phyloP scores from a whole-genome alignment of 2,113 vertebrate species.

The Hassar affinis region DNA sequence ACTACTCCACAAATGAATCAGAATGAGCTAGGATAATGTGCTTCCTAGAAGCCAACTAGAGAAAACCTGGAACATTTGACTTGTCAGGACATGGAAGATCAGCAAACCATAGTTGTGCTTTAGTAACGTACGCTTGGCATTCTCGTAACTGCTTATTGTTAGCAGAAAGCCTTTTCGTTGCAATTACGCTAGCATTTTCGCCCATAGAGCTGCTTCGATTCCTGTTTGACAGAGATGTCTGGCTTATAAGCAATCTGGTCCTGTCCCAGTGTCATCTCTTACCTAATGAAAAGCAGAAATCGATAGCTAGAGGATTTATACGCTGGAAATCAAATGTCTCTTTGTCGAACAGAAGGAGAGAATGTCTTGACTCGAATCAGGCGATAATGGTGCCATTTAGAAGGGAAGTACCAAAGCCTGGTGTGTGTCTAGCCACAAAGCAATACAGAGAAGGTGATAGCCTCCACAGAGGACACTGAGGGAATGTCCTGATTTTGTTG shows the following conservation, averaged over 20 bases:
- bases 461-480: not conserved
- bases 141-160: not conserved
- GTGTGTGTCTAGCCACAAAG: not conserved
- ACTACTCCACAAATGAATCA: too few relatives aligned
- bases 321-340: slow-evolving; percentile 46
- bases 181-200: not conserved
- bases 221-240: slow-evolving; percentile 37
- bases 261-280: slow-evolving; percentile 6
- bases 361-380: slow-evolving; percentile 23
- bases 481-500: not conserved
- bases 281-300: slow-evolving; percentile 51
- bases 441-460: not conserved
- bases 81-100: not conserved
- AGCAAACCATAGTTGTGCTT: not conserved
- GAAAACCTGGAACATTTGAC: not conserved
- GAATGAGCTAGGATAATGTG: too few relatives aligned
- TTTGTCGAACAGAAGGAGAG: slow-evolving; percentile 34
- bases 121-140: not conserved
- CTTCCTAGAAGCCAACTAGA: too few relatives aligned
- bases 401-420: slow-evolving; percentile 12
- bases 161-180: not conserved
- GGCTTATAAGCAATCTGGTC: slow-evolving; percentile 18
- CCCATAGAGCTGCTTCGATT: not conserved
- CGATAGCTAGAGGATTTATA: slow-evolving; percentile 47
- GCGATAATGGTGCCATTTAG: slow-evolving; percentile 43